phyloP scores from a whole-genome alignment of 64 coral and sea anemone species.

The Trachythela sp. region DNA sequence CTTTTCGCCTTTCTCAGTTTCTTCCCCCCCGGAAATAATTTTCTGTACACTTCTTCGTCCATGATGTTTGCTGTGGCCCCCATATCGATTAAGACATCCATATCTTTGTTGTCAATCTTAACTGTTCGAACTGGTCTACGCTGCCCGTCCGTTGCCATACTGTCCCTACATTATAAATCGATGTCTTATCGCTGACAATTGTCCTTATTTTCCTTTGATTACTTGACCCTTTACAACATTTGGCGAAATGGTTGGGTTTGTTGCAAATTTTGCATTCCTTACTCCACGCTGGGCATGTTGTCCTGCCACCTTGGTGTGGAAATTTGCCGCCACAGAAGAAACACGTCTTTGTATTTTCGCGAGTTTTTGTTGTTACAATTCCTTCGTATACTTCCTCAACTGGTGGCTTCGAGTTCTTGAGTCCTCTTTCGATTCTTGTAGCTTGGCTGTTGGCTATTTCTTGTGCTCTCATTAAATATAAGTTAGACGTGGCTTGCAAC shows the following conservation, averaged over 20 bases:
- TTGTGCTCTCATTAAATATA: too few relatives aligned
- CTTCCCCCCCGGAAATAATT: background rate
- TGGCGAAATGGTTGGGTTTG: too few relatives aligned
- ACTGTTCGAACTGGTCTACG: conserved; percentile 8
- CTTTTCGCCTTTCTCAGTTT: too few relatives aligned
- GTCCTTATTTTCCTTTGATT: background rate
- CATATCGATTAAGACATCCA: background rate
- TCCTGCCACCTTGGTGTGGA: too few relatives aligned
- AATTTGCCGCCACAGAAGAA: conserved; percentile 20
- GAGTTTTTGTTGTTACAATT: background rate
- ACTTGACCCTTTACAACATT: background rate
- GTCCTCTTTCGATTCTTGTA: conserved; percentile 25
- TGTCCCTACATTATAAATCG: background rate
- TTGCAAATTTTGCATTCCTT: conserved; percentile 23
- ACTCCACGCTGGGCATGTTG: too few relatives aligned
- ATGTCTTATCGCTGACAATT: background rate
- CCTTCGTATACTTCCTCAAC: background rate
- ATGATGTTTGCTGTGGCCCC: conserved; percentile 17
- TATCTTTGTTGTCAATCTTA: conserved; percentile 19
- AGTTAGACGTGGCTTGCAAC: too few relatives aligned
- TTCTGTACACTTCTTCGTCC: background rate
- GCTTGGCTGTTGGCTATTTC: conserved; percentile 10
- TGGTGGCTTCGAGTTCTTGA: background rate
- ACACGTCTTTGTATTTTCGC: background rate
- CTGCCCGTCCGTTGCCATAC: background rate